Evolutionary conservation across 2,888 invertebrate species (phyloP), one percentile per base, ranked within the genome.

Genomic region (Brachyptera risi): DNA sequence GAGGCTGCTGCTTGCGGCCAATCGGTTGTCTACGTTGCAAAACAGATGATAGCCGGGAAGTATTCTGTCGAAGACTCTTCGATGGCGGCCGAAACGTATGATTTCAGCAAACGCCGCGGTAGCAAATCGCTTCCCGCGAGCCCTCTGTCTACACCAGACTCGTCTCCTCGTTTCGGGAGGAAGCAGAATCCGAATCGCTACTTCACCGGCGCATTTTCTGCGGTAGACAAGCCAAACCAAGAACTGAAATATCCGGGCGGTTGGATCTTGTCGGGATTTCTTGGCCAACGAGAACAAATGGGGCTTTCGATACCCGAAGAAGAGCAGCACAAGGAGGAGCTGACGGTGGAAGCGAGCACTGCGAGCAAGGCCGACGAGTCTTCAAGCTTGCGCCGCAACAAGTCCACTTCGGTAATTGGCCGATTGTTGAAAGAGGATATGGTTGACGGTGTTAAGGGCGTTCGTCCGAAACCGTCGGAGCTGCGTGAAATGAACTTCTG

Each of bases 401-500:
- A 75, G 61, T 75, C 75, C 3, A 37, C 62, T 50, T 47, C 61
- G 3, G 54, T 35, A 17, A 37, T 54, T 23, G 54, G 37, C 19
- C 17, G n/a, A 13, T 13, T 54, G 21, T 21, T 37, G 21, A 7
- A 17, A 26, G 47, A 38, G 15, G 40, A 42, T 1, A 13, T 13
- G 23, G 35, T 17, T 21, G 49, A 47, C n/a, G 47, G 35, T 23
- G 38, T 17, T 21, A 56, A 59, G 40, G 42, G 56, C 21, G 77
- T 80, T 68, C 78, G 79, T 67, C 80, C 84, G 0, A 83, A 82
- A 71, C 85, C 86, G 1, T 85, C 88, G 0, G 88, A 90, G 71
- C 76, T 90, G 13, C 75, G 90, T 49, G 90, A 90, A 75, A 86
- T 90, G 85, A 90, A 90, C 74, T 90, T 90, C 76, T 90, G 88